Percentiles rank a stretch among this genome's conserved stretches.
Conservation (phyloP, 2,797 vertebrate genomes). For the Pogoniulus pusillus region DNA sequence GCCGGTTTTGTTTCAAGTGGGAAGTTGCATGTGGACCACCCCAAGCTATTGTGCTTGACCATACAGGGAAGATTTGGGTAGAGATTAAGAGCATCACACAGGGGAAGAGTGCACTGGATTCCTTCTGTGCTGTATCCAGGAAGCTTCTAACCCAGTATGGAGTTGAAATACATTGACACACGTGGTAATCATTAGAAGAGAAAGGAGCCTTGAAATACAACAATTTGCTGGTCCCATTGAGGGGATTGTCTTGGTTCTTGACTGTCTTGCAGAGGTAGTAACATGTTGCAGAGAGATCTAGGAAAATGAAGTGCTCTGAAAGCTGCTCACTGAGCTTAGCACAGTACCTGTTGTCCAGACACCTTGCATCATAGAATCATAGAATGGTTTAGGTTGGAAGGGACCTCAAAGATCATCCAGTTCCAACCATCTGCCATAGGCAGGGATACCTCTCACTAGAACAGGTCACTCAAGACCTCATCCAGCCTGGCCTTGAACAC, state of each 20-base stretch:
- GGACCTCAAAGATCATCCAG: too few species aligned
- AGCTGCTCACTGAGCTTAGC: not conserved
- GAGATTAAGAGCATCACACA: constrained; percentile 39
- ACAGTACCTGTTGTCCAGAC: not conserved
- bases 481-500: too few species aligned
- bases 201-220: not conserved
- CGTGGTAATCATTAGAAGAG: constrained; percentile 43
- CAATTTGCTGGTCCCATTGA: constrained; percentile 8
- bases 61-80: constrained; percentile 14
- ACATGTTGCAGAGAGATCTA: not conserved
- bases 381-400: too few species aligned
- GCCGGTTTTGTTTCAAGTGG: constrained; percentile 50
- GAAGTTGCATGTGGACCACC: constrained; percentile 56
- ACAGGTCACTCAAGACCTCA: too few species aligned
- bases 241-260: not conserved
- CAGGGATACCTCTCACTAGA: too few species aligned
- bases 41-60: constrained; percentile 56
- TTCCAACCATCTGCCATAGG: too few species aligned
- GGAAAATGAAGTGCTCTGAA: not conserved
- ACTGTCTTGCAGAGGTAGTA: not conserved
- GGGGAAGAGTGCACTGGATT: constrained; percentile 33
- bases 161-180: constrained; percentile 39
- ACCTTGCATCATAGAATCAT: not conserved
- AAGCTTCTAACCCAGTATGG: constrained; percentile 18
- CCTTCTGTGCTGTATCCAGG: constrained; percentile 29